Evolutionary conservation across 2,888 invertebrate genomes (phyloP).

Genomic region (Chloroclysta siterata): DNA sequence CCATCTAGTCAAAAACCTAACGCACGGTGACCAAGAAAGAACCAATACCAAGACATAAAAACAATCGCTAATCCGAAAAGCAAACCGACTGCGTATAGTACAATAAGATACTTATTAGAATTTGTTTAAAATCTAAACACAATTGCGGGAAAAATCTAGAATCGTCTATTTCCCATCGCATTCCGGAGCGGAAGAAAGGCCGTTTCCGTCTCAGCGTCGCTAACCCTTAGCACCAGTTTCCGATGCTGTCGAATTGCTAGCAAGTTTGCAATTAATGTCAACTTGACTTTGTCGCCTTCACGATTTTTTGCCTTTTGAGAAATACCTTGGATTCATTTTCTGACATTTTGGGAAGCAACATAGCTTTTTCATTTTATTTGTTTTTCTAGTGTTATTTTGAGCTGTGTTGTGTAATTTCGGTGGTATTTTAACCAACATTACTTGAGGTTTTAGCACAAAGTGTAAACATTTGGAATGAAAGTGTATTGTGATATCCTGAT

Average conservation of each 20-base stretch:
- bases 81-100: not conserved
- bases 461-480: no score
- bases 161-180: constrained; percentile 61
- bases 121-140: constrained; percentile 37
- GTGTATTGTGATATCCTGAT: no score
- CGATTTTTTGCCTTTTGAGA: not conserved
- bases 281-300: not conserved
- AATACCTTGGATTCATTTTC: no score
- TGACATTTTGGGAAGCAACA: no score
- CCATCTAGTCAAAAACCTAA: not conserved
- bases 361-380: no score
- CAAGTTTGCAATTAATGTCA: not conserved
- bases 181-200: constrained; percentile 52
- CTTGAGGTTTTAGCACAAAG: no score
- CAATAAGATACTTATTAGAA: constrained; percentile 49
- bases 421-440: no score
- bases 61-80: not conserved
- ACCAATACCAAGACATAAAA: not conserved
- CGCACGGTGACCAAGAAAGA: not conserved
- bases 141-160: constrained; percentile 42
- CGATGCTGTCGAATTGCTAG: not conserved
- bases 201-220: constrained; percentile 47
- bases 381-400: no score
- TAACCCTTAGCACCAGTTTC: not conserved
- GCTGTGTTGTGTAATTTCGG: no score